These are phyloP conservation scores for Chrysemys picta DNA, from an alignment of 2,113 vertebrate genomes.

Conservation along the genomic window DNA sequence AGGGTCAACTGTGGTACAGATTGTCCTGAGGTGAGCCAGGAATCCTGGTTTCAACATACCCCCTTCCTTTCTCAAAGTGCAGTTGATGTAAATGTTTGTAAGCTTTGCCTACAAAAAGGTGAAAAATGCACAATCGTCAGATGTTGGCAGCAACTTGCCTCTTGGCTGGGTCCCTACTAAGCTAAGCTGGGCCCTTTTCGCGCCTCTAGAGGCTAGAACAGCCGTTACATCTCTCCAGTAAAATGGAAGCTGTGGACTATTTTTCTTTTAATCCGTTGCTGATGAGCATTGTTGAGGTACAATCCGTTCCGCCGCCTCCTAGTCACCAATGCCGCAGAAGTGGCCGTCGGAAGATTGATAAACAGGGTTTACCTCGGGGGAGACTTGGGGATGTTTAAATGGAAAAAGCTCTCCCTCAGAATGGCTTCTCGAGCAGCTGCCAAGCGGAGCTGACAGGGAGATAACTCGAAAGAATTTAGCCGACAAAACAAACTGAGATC, in stretches of 20 bases:
- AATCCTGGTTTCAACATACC: neutral
- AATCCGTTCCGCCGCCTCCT: neutral
- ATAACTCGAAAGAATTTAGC: fast-evolving
- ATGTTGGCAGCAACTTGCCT: neutral
- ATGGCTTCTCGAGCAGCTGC: neutral
- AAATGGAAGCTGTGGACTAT: fast-evolving
- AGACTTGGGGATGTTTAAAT: neutral
- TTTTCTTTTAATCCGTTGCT: neutral
- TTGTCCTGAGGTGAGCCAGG: neutral
- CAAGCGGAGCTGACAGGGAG: neutral
- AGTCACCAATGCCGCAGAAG: fast-evolving
- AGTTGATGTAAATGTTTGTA: neutral
- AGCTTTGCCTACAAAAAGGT: neutral
- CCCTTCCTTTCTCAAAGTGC: neutral
- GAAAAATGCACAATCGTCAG: fast-evolving
- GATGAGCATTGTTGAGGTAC: neutral
- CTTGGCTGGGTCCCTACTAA: neutral
- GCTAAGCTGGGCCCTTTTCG: fast-evolving
- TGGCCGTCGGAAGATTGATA: neutral
- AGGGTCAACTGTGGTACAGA: neutral
- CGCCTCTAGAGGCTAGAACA: fast-evolving
- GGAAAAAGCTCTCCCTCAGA: neutral
- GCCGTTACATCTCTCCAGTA: fast-evolving
- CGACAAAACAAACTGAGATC: fast-evolving
- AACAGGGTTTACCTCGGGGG: fast-evolving